A percentile compares a stretch with the other conserved stretches of the same genome.
phyloP scores from a whole-genome alignment of 1,140 invertebrate genomes.

The Paraescarpia echinospica region DNA sequence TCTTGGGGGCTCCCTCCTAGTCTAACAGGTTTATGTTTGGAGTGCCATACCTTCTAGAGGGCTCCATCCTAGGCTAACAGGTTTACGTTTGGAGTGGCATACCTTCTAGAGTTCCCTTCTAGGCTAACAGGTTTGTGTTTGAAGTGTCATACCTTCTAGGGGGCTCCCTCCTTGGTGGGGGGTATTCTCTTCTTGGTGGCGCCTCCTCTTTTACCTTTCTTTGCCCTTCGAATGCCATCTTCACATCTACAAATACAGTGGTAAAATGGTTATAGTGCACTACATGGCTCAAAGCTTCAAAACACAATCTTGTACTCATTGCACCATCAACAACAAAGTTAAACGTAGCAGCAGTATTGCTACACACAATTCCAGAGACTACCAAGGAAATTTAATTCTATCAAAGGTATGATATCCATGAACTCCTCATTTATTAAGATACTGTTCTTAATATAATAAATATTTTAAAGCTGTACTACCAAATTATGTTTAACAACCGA shows the following conservation, averaged over 20 bases:
- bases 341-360: background rate
- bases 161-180: background rate
- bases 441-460: too few species aligned
- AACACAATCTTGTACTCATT: too few species aligned
- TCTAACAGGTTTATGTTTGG: too few species aligned
- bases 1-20: too few species aligned
- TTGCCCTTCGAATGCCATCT: constrained; percentile 61
- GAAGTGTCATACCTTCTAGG: background rate
- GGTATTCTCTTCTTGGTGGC: background rate
- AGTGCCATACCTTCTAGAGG: too few species aligned
- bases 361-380: background rate
- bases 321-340: background rate
- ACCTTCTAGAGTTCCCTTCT: too few species aligned
- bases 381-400: background rate
- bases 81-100: too few species aligned
- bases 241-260: constrained; percentile 59
- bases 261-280: background rate
- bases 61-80: too few species aligned
- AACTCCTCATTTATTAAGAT: too few species aligned
- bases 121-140: constrained; percentile 9
- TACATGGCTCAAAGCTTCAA: too few species aligned
- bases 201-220: constrained; percentile 31
- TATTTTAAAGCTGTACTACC: too few species aligned
- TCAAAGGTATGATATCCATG: background rate
- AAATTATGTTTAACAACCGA: too few species aligned